Base-by-base conservation (phyloP, 2,888 invertebrate genomes). In the Cheilosia urbana region DNA sequence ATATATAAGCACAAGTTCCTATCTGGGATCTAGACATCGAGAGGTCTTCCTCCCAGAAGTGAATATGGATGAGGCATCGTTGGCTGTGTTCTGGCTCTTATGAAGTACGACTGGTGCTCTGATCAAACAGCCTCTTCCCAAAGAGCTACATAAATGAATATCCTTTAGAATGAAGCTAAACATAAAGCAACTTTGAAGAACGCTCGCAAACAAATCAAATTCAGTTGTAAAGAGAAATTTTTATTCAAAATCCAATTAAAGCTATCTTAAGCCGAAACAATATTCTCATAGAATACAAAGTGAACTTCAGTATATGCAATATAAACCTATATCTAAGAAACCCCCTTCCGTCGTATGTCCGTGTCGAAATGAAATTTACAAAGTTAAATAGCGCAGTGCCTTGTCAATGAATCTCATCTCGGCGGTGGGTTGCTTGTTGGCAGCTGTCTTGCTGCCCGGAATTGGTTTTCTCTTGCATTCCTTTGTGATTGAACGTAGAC, bases 311-410 rank as follows among this genome's bases (percentile, higher is more conserved):
- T 17, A 3, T 66, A 13, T 66, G 37, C 19, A 65, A 53, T 53
- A 58, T 27, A 15, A 62, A 68, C 19, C 60, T 73, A 30, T 27
- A n/a, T 4, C 15, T 15, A 13, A 21, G 3, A 5, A 24, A 24
- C 27, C 5, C 17, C 2, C 17, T 45, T 17, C 9, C 19, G 13
- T 21, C 47, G 1, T 49, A 13, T 13, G 21, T 1, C 17, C 15
- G 15, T 13, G 7, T 37, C 5, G 37, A 45, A 79, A 78, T 71
- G 30, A 13, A 30, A 57, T 66, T 88, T 78, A 91, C 87, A 91
- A 88, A 51, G 90, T 90, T 51, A 91, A 81, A 66, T 90, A 90
- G 27, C 91, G 89, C 87, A 91, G 66, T 3, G 90, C 91, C 62
- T 89, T 90, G 79, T 90, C 88, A 9, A 91, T 78, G 75, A 90